These are phyloP conservation scores for Bathynomus jamesi DNA, from an alignment of 1,140 invertebrate species.

Conservation along the genomic window DNA sequence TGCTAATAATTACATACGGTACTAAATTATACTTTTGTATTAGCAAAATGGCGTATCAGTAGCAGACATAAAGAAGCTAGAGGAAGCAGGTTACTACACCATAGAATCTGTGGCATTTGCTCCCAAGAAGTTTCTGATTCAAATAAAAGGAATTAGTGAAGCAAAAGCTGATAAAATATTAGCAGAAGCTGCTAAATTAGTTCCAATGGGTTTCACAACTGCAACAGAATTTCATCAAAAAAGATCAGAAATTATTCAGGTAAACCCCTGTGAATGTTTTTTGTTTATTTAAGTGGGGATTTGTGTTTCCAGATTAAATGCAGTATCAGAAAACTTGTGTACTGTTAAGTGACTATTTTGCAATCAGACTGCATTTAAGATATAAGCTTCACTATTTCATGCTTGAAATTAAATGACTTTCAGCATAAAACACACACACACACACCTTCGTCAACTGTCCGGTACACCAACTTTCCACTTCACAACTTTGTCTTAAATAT, in stretches of 20 bases:
- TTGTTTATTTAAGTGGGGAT: too few relatives aligned
- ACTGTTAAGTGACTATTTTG: too few relatives aligned
- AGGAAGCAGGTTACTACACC: conserved; percentile 87
- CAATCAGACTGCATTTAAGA: too few relatives aligned
- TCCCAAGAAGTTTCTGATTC: conserved; percentile 79
- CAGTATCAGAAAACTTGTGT: too few relatives aligned
- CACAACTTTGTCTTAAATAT: too few relatives aligned
- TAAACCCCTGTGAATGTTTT: too few relatives aligned
- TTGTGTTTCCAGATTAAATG: too few relatives aligned
- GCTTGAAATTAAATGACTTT: too few relatives aligned
- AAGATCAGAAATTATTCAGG: conserved; percentile 76
- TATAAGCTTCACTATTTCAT: too few relatives aligned
- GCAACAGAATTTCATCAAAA: conserved; percentile 93
- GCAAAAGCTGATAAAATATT: conserved; percentile 95
- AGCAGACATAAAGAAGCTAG: conserved; percentile 86
- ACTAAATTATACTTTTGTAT: neutral
- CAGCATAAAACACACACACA: too few relatives aligned
- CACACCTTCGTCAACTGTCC: too few relatives aligned
- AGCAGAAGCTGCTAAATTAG: conserved; percentile 81
- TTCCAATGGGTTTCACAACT: conserved; percentile 96
- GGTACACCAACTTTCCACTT: too few relatives aligned
- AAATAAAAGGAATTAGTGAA: conserved; percentile 95
- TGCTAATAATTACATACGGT: neutral
- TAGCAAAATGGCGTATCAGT: conserved; percentile 66
- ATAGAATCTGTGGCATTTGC: conserved; percentile 92